These are phyloP conservation scores for Perca fluviatilis DNA, from an alignment of 2,113 vertebrate genomes.

Conservation along the genomic window DNA sequence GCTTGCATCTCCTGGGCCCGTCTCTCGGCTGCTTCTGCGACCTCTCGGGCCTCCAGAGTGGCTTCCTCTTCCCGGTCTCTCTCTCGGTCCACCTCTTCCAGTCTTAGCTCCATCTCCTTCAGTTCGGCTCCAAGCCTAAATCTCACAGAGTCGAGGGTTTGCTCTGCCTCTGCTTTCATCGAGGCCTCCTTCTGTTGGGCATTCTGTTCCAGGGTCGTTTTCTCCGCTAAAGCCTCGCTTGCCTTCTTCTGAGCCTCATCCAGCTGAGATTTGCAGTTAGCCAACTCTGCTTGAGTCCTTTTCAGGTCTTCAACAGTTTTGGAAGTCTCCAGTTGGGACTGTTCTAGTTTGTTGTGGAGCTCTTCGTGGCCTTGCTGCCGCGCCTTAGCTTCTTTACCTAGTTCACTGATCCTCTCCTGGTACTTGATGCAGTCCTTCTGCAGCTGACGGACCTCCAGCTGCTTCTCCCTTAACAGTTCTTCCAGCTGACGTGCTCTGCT, in stretches of 20 bases:
- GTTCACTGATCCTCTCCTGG: constrained; percentile 93
- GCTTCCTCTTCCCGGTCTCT: constrained; percentile 83
- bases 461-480: constrained; percentile 94
- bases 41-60: constrained; percentile 78
- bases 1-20: constrained; percentile 87
- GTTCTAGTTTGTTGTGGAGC: constrained; percentile 85
- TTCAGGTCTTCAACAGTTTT: constrained; percentile 83
- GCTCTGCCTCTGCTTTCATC: constrained; percentile 89
- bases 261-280: constrained; percentile 82
- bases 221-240: constrained; percentile 86
- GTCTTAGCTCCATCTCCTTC: constrained; percentile 88
- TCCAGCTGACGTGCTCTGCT: constrained; percentile 91
- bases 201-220: constrained; percentile 77
- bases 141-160: constrained; percentile 89
- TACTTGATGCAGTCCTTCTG: constrained; percentile 94
- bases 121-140: constrained; percentile 88
- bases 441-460: constrained; percentile 94
- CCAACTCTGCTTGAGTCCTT: constrained; percentile 85
- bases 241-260: constrained; percentile 88
- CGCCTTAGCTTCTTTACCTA: constrained; percentile 89
- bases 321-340: constrained; percentile 73
- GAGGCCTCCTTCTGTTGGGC: constrained; percentile 80
- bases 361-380: constrained; percentile 87
- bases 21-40: constrained; percentile 82
- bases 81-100: constrained; percentile 86